Percentiles rank a stretch among this genome's conserved stretches.
These are phyloP conservation scores for Cryptocephalus moraei DNA, from an alignment of 2,888 invertebrate species.

Conservation along the genomic window DNA sequence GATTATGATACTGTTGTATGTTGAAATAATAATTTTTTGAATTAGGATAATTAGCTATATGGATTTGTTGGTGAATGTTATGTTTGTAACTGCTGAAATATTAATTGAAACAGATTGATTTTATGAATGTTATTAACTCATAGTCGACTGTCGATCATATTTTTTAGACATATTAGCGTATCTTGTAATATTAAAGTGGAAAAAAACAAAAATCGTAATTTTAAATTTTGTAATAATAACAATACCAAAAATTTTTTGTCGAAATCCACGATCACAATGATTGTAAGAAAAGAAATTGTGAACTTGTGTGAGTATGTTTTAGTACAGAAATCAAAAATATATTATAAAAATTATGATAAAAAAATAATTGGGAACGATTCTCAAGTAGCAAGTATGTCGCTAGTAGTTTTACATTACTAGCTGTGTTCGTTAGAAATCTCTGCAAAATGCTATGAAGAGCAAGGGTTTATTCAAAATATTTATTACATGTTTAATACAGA, in stretches of 20 bases:
- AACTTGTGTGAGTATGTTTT: conserved; percentile 39
- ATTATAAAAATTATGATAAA: conserved; percentile 24
- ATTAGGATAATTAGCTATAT: too few species aligned
- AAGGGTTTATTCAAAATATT: not conserved
- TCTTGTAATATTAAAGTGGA: too few species aligned
- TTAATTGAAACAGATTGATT: too few species aligned
- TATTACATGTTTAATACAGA: not conserved
- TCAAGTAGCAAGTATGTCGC: conserved; percentile 34
- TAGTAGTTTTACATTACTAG: conserved; percentile 38
- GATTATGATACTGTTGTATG: too few species aligned
- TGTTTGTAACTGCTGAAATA: too few species aligned
- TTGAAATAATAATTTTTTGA: too few species aligned
- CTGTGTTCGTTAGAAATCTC: conserved; percentile 38
- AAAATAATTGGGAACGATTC: conserved; percentile 32
- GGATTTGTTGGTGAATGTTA: too few species aligned
- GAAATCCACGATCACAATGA: conserved; percentile 18
- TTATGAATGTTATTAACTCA: too few species aligned
- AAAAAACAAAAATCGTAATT: not conserved
- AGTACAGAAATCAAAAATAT: conserved; percentile 39
- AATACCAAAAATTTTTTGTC: not conserved
- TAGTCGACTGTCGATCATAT: too few species aligned
- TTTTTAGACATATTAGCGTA: too few species aligned
- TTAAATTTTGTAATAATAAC: conserved; percentile 1
- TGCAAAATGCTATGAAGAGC: conserved; percentile 27
- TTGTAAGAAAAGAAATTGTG: conserved; percentile 31